Base-by-base conservation (phyloP, 2,113 vertebrate genomes). In the Salvelinus fontinalis region DNA sequence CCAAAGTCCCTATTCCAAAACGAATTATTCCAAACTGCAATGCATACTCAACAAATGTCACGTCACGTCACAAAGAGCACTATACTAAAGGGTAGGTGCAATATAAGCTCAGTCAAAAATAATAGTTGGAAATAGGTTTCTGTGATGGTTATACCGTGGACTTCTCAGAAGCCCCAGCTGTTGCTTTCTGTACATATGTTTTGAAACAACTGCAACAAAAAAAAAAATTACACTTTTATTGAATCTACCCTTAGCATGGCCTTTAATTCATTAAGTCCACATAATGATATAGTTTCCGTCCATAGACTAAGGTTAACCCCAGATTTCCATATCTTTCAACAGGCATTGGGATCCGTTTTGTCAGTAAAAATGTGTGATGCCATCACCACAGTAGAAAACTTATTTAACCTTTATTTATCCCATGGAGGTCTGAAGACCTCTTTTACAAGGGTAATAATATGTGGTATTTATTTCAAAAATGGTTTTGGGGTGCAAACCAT, bases 11-110 rank as follows among this genome's bases (percentile, higher is more conserved):
- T 18, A 57, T 14, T 57, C 20, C 31, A 69, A 84, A 77, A 71
- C 29, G 48, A 81, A 79, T 83, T 85, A 79, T 74, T 82, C 57
- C 71, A 71, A 74, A 86, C 81, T 78, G 74, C 74, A 75, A 84
- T 76, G 80, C 79, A 70, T 76, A 81, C 77, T 71, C 84, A 88
- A 88, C 75, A 86, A 86, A 87, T 81, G 81, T 81, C 84, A 90
- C 84, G 77, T 79, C 84, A 92, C 86, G 86, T 80, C 72, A 75
- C 76, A 75, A 80, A 85, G 79, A 86, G 80, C 39, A 82, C 82
- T 51, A 78, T 77, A 83, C 48, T 76, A 75, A 78, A 82, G 83
- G 77, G 80, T 73, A 81, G 80, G 82, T 87, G 81, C 82, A 84
- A 81, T 73, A 80, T 71, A 84, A 85, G 75, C 54, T 82, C 74